phyloP scores from a whole-genome alignment of 2,797 vertebrate species.

The Sciurus carolinensis region DNA sequence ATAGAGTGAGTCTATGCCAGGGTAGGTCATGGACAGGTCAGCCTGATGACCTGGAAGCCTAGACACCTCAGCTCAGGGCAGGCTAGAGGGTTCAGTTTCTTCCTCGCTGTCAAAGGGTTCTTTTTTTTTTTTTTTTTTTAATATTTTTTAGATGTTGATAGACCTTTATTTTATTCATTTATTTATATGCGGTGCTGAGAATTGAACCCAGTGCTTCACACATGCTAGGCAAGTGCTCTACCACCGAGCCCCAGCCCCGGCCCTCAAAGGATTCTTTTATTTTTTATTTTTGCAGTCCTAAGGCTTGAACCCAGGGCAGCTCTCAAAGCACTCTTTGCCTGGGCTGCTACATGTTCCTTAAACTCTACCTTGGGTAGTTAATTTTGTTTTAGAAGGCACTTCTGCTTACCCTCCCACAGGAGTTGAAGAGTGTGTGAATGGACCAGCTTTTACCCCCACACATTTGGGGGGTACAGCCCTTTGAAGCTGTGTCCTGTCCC shows the following conservation, averaged over 20 bases:
- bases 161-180: too few relatives aligned
- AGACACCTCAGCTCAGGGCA: neutral
- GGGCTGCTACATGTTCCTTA: neutral
- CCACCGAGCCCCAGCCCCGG: too few relatives aligned
- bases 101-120: neutral
- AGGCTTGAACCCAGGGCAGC: too few relatives aligned
- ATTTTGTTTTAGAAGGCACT: too few relatives aligned
- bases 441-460: neutral
- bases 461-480: neutral
- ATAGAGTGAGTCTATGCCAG: neutral
- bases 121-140: too few relatives aligned
- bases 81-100: neutral
- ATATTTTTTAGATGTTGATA: too few relatives aligned
- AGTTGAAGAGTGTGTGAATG: neutral
- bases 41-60: neutral
- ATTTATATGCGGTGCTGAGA: too few relatives aligned
- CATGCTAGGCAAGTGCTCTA: too few relatives aligned
- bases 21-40: neutral
- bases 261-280: too few relatives aligned
- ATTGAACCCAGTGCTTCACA: too few relatives aligned
- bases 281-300: too few relatives aligned
- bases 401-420: neutral
- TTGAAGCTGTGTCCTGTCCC: neutral
- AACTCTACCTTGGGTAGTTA: neutral
- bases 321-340: neutral